Evolutionary conservation across 1,140 invertebrate species (phyloP), one percentile per base, ranked within the genome.

Genomic region (Mya arenaria): DNA sequence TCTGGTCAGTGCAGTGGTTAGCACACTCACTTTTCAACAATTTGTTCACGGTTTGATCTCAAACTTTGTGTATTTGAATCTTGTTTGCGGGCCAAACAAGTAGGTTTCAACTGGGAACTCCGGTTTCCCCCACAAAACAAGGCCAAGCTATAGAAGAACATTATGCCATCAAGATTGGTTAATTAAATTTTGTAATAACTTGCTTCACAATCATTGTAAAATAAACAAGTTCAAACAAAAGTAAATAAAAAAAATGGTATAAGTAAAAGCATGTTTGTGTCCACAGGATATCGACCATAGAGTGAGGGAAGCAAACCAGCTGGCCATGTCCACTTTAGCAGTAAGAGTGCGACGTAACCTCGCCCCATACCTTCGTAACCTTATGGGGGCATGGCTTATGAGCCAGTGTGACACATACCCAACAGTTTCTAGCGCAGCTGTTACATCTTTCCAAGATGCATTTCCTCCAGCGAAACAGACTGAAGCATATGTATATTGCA

Each of bases 401-500:
- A 95, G 96, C 25, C 96, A 96, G 88, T 96, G 95, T 92, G 97
- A 98, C 88, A 95, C 95, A 8, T 96, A 97, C 92, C 94, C 96
- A 15, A 96, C 96, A 3, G 96, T 96, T 23, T 95, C 96, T 5
- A 94, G 94, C 82, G 94, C 95, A 81, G 97, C 97, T 25, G 92
- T 89, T 25, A 93, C 94, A 85, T 94, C 96, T n/a, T 97, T 94
- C 82, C 83, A 91, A 91, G 94, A 94, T 56, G 95, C 96, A 13
- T 97, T 98, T 92, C 95, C 96, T 62, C 85, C 92, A 10, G 93
- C 94, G 15, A 96, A 97, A 91, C 91, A 96, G 44, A 91, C 94
- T 17, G 95, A 96, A 89, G 96, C 96, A 8, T 94, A 97, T 36
- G 86, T 95, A 23, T 96, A 96, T 92, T 97, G 96, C 89, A 95